Evolutionary conservation across 2,113 vertebrate species (phyloP), one percentile per base, ranked within the genome.

Genomic region (Gulo gulo): DNA sequence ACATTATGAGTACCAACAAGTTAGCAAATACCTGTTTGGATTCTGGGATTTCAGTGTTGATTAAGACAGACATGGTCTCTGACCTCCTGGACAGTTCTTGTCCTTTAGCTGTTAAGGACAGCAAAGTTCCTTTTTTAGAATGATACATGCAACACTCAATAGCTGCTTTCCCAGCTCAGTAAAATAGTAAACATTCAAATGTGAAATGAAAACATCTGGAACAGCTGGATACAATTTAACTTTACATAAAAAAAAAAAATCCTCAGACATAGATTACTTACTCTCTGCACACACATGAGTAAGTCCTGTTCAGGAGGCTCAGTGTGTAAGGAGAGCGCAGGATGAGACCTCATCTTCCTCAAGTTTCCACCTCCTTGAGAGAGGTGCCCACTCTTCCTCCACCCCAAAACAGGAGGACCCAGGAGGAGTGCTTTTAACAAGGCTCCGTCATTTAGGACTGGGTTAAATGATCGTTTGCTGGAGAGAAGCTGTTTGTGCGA

Each of bases 131-230:
- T 93, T 91, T 91, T 91, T 96, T 89, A 93, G 95, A 95, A 78
- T 89, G 63, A 96, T 88, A 83, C 57, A 93, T 67, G 81, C 47
- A 93, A 78, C n/a, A 36, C 81, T 97, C 71, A 69, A 90, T 88
- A 95, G 76, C 96, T 96, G 80, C 92, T 97, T 97, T 98, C 95
- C 97, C 95, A 97, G 88, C 91, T 94, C 84, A 26, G 34, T 97
- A 96, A 78, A 98, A 95, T 93, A 97, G 91, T 98, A 98, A 98
- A 98, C 97, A 97, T 98, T 98, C 90, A 98, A 93, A 80, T 97
- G 74, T 57, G 96, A 98, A 96, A 96, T 92, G 80, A 95, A 99
- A 99, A 96, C 98, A 98, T 97, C 91, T 79, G 87, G 80, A 96
- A 82, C 94, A 97, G 96, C 97, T 97, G 87, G 95, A 79, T 96